A percentile compares a stretch with the other conserved stretches of the same genome.
Conservation (phyloP, 2,797 vertebrate species). For the Poecilia velifera region DNA sequence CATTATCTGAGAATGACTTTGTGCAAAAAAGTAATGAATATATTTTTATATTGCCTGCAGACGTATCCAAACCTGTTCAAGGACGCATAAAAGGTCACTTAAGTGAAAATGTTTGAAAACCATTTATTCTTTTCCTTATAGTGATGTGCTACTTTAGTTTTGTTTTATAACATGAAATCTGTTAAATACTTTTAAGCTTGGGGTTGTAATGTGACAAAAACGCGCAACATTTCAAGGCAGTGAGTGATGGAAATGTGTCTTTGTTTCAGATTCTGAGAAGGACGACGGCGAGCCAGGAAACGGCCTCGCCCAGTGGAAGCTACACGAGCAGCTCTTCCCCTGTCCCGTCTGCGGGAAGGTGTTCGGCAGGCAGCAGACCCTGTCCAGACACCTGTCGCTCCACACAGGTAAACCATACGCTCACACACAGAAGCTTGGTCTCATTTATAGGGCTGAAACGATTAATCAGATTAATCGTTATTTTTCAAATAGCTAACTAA, state of each 20-base stretch:
- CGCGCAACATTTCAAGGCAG: neutral
- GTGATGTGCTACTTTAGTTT: neutral
- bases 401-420: slow-evolving; percentile 90
- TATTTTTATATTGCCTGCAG: no score
- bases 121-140: neutral
- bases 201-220: neutral
- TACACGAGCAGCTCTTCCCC: slow-evolving; percentile 95
- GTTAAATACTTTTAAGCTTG: neutral
- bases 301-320: slow-evolving; percentile 90
- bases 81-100: no score
- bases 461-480: no score
- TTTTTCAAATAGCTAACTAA: no score
- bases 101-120: neutral
- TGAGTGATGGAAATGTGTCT: slow-evolving; percentile 13
- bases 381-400: slow-evolving; percentile 95
- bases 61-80: no score
- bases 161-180: neutral
- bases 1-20: no score
- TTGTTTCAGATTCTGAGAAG: slow-evolving; percentile 88
- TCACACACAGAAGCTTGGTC: neutral
- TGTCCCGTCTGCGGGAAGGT: slow-evolving; percentile 97
- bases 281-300: slow-evolving; percentile 88
- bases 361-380: slow-evolving; percentile 96
- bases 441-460: no score
- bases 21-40: no score